Percentiles rank a stretch among this genome's conserved stretches.
These are phyloP conservation scores for Alca torda DNA, from an alignment of 2,797 vertebrate genomes.

Conservation along the genomic window DNA sequence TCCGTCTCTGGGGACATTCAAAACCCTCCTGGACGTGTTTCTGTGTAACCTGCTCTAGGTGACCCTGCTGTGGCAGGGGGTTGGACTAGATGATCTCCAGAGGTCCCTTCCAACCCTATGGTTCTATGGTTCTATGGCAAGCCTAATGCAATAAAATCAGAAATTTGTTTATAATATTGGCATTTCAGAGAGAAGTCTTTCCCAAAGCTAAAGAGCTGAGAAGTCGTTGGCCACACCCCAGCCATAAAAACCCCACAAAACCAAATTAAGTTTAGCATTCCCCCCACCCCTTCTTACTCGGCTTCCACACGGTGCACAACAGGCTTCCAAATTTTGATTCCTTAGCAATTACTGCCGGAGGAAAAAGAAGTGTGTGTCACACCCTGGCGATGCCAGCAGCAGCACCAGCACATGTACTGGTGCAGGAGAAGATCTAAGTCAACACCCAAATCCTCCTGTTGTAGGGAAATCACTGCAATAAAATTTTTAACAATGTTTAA, in stretches of 20 bases:
- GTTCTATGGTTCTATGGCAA: no score
- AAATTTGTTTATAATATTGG: background rate
- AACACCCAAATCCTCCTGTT: background rate
- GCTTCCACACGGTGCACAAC: background rate
- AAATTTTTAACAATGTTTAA: background rate
- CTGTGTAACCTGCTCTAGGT: no score
- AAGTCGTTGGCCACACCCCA: background rate
- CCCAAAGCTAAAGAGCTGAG: background rate
- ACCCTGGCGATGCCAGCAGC: background rate
- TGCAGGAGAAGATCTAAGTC: background rate
- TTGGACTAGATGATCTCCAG: no score
- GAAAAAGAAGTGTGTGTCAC: background rate
- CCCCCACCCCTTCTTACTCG: background rate
- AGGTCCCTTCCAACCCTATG: no score
- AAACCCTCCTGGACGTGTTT: no score
- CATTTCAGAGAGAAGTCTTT: background rate
- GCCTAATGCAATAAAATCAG: background rate
- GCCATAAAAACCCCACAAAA: background rate
- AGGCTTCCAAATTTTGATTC: background rate
- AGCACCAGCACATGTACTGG: background rate
- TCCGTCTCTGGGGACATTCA: no score
- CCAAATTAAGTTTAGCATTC: background rate
- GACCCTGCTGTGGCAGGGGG: no score
- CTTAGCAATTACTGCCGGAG: background rate
- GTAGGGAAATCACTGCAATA: background rate